Evolutionary conservation across 2,797 vertebrate species (phyloP), one percentile per base, ranked within the genome.

Genomic region (Semaprochilodus insignis): DNA sequence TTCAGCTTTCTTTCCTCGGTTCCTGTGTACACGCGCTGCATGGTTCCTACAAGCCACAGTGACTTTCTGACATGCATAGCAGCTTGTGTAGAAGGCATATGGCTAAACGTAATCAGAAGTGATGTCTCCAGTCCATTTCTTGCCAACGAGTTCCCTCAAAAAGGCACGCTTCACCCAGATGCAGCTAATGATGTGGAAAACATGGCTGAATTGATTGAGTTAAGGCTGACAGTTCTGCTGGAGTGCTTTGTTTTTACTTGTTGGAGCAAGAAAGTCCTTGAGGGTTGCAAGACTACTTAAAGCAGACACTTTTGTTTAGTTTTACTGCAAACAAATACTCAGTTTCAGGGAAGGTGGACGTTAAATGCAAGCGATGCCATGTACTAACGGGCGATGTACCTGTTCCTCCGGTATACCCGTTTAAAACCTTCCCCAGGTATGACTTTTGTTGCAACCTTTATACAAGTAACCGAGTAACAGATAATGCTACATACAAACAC

Each of bases 141-240:
- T 70, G 65, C 62, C 57, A 73, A 44, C 71, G 44, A 60, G 66
- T 51, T 23, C 25, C 59, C 65, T 59, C 44, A 55, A 48, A 74
- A 57, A 75, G 55, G 34, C 71, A 44, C 16, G 40, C 69, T 75
- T 79, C 57, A 70, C 36, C 75, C 48, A 77, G 63, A 80, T 84
- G 78, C 44, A 40, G 48, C 73, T 86, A 86, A 82, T 80, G 86
- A 83, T 44, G 82, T 59, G 66, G 65, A 51, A 79, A 85, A 73
- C 59, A 52, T 51, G 27, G 59, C 59, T 11, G 57, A 74, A 83
- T 78, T 57, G 81, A 83, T 87, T 71, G 60, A 81, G 81, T 81
- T 81, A 77, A 57, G 57, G 55, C 74, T 63, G 73, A 80, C 73
- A 71, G 72, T 57, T 21, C 70, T 67, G 51, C 31, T 27, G 31